Conservation (phyloP, 1,140 invertebrate genomes). For the Eufriesea mexicana region DNA sequence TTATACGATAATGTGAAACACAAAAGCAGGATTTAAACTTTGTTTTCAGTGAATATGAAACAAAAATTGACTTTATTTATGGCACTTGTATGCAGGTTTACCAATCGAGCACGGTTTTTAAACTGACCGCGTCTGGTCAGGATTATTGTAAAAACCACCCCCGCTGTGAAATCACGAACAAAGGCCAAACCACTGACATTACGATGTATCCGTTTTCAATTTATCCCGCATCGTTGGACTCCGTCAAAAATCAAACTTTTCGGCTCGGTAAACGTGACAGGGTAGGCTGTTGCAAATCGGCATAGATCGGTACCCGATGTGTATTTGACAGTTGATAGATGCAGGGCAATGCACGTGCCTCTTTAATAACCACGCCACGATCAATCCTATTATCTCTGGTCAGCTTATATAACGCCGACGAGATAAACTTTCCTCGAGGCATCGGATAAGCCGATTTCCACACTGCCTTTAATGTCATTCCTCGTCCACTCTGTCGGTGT, state of each 20-base stretch:
- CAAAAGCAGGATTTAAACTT: too few relatives aligned
- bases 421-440: constrained; percentile 48
- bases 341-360: constrained; percentile 35
- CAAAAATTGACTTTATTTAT: too few relatives aligned
- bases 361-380: constrained; percentile 49
- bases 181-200: too few relatives aligned
- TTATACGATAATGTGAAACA: too few relatives aligned
- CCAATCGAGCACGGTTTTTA: too few relatives aligned
- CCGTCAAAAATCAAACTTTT: not conserved
- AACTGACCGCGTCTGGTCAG: too few relatives aligned
- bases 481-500: not conserved
- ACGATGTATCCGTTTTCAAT: too few relatives aligned
- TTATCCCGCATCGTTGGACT: too few relatives aligned
- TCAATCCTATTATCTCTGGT: constrained; percentile 33
- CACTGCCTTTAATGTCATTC: not conserved
- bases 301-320: not conserved
- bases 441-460: constrained; percentile 5
- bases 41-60: too few relatives aligned
- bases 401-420: constrained; percentile 35
- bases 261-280: not conserved
- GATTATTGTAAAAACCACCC: too few relatives aligned
- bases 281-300: not conserved
- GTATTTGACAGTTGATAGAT: constrained; percentile 7
- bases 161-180: too few relatives aligned
- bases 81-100: too few relatives aligned